These are phyloP conservation scores for Platerodrilus igneus DNA, from an alignment of 2,888 invertebrate species.

Conservation along the genomic window DNA sequence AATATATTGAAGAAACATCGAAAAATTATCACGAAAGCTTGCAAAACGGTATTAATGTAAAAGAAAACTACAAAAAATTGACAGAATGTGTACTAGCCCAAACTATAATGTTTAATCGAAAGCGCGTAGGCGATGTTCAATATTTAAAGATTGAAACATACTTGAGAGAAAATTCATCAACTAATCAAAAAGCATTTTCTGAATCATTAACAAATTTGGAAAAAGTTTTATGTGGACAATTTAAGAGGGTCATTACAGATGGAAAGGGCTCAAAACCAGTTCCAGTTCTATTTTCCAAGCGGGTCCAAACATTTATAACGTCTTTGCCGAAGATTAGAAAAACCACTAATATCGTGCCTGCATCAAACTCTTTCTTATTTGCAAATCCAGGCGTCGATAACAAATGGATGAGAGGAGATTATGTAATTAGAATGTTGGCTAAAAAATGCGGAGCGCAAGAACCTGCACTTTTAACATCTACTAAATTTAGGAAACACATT, in stretches of 20 bases:
- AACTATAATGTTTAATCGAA: slow-evolving; percentile 9
- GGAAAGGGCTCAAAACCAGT: slow-evolving; percentile 28
- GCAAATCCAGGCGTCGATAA: slow-evolving; percentile 17
- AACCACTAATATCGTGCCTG: slow-evolving; percentile 5
- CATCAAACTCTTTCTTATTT: slow-evolving; percentile 17
- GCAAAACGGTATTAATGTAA: slow-evolving; percentile 13
- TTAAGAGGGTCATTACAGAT: slow-evolving; percentile 26
- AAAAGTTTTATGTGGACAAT: slow-evolving; percentile 17
- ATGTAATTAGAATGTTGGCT: slow-evolving; percentile 12
- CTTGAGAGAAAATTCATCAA: no score
- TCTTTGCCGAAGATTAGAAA: slow-evolving; percentile 7
- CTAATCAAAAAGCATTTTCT: slow-evolving; percentile 16
- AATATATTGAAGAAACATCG: slow-evolving; percentile 17
- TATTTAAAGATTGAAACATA: slow-evolving; percentile 12
- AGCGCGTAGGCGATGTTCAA: slow-evolving; percentile 11
- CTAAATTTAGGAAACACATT: slow-evolving; percentile 21
- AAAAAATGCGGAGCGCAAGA: slow-evolving; percentile 12
- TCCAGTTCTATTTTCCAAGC: slow-evolving; percentile 26
- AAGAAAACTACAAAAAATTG: slow-evolving; percentile 27
- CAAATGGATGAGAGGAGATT: slow-evolving; percentile 16
- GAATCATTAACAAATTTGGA: slow-evolving; percentile 17
- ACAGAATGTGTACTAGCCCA: slow-evolving; percentile 15
- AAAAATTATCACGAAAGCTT: slow-evolving; percentile 19
- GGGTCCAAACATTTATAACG: slow-evolving; percentile 18
- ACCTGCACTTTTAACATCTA: slow-evolving; percentile 14